These are phyloP conservation scores for Axis porcinus DNA, from an alignment of 2,113 vertebrate genomes.

Conservation along the genomic window DNA sequence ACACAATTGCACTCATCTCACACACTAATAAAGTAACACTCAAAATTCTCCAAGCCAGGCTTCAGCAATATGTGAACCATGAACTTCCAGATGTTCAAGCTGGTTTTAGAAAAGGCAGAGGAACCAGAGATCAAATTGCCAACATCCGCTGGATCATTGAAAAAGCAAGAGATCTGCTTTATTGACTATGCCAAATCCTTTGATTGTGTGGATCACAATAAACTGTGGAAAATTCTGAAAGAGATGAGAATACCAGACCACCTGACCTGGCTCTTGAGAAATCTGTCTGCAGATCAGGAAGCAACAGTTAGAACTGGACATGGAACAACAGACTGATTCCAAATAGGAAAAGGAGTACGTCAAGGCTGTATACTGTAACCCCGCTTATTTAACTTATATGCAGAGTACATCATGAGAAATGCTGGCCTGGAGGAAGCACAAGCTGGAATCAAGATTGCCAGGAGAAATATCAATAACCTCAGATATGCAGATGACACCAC, in stretches of 20 bases:
- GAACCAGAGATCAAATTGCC: not conserved
- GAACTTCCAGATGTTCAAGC: not conserved
- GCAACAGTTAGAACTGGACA: not conserved
- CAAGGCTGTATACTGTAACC: not conserved
- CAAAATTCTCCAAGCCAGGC: not conserved
- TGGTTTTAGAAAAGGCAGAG: not conserved
- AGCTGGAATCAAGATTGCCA: not conserved
- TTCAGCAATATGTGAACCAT: not conserved
- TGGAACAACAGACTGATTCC: not conserved
- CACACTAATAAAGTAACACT: not conserved
- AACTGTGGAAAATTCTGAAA: not conserved
- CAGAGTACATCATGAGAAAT: not conserved
- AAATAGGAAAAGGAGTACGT: fast-evolving
- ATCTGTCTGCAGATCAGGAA: not conserved
- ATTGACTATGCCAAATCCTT: not conserved
- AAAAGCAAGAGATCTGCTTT: not conserved
- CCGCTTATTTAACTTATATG: not conserved
- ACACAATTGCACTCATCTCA: not conserved
- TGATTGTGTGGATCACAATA: not conserved
- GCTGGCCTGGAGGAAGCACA: not conserved
- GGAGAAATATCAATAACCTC: not conserved
- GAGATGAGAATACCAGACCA: not conserved
- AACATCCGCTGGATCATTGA: not conserved
- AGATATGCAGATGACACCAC: not conserved
- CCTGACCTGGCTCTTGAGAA: not conserved